Base-by-base conservation (phyloP, 2,113 vertebrate species). In the Xenopus tropicalis region DNA sequence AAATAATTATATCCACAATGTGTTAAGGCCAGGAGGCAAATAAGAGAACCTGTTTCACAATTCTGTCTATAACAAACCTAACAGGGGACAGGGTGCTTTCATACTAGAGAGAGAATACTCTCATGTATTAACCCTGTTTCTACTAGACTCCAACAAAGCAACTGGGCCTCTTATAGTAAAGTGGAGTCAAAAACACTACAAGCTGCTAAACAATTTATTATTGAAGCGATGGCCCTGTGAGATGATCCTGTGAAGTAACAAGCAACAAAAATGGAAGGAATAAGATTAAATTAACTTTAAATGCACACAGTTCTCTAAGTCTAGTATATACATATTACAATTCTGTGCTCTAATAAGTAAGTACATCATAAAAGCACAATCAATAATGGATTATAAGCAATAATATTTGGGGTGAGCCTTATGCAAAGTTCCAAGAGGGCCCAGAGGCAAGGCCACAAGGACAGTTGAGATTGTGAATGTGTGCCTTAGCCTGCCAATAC, bases 261-360 rank as follows among this genome's bases (percentile, higher is more conserved):
- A 51, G 62, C 14, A 61, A 29, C 22, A 29, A 72, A n/a, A 63
- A 72, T 54, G 37, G 46, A 37, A 37, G n/a, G n/a, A 37, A 37
- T 37, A 42, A 61, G 63, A 71, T 51, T 52, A 62, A 62, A 71
- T 71, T 71, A 71, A 64, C 58, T 61, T 63, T 72, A 64, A 72
- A 72, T 29, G 64, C 52, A 61, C 42, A 37, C 3, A 72, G 61
- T n/a, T 64, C n/a, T n/a, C 19, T 24, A 22, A 61, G 59, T 72
- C 44, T 46, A 42, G 52, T 6, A 7, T 37, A 37, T 37, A 37
- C 29, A 37, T 37, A 37, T 37, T 37, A 37, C 29, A 37, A 7
- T 37, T 37, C 29, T 37, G 10, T 6, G 5, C 10, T 37, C 29
- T 37, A 8, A 37, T 37, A 37, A 8, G n/a, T 8, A 37, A 37